phyloP scores from a whole-genome alignment of 2,113 vertebrate species.

The Cyanoramphus novaezelandiae region DNA sequence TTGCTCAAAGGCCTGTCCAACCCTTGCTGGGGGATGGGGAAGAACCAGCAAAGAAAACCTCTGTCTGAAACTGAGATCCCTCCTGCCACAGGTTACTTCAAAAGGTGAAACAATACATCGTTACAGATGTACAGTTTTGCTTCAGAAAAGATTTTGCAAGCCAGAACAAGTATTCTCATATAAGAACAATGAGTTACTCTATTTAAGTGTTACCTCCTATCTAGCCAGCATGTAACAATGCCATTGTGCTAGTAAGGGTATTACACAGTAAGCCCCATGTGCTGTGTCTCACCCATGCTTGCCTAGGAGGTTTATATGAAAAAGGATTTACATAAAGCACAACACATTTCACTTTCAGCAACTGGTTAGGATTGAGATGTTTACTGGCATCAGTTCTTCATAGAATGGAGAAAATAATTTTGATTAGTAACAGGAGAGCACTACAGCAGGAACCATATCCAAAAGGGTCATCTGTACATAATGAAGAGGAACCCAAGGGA shows the following conservation, averaged over 20 bases:
- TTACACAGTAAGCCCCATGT: neutral
- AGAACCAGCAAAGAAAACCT: neutral
- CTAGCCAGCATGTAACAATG: neutral
- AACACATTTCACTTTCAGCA: neutral
- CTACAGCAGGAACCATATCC: neutral
- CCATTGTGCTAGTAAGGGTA: neutral
- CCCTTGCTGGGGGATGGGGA: fast-evolving
- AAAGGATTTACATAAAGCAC: neutral
- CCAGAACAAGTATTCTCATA: neutral
- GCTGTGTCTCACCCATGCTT: neutral
- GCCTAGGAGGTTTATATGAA: neutral
- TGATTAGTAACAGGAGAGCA: neutral
- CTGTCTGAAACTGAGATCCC: neutral
- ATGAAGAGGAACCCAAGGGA: neutral
- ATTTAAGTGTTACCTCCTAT: neutral
- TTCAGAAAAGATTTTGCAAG: neutral
- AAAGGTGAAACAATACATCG: neutral
- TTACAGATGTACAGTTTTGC: neutral
- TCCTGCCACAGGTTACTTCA: neutral
- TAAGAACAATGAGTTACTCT: neutral
- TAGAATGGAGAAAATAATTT: neutral
- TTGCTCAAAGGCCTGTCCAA: neutral
- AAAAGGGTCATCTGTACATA: neutral
- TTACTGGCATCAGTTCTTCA: neutral
- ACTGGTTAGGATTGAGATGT: neutral